These are phyloP conservation scores for Steatocranus sp. DNA, from an alignment of 2,797 vertebrate species.

Conservation along the genomic window DNA sequence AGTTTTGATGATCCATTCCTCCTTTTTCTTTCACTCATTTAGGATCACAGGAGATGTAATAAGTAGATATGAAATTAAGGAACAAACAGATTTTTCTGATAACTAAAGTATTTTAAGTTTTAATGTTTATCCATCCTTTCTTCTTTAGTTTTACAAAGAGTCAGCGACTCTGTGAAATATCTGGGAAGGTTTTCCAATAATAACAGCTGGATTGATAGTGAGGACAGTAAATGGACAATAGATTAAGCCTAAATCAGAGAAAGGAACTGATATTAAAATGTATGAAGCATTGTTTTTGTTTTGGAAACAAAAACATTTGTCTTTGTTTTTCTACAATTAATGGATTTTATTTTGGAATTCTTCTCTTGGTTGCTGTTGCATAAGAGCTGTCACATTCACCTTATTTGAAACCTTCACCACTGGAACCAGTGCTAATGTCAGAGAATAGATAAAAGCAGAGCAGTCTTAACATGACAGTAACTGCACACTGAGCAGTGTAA, in stretches of 20 bases:
- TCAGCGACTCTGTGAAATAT: not conserved
- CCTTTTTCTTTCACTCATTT: not conserved
- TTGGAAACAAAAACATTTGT: not conserved
- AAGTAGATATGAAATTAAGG: not conserved
- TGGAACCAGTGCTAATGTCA: not conserved
- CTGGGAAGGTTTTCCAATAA: not conserved
- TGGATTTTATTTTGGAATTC: not conserved
- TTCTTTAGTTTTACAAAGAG: not conserved
- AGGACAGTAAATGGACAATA: fast-evolving
- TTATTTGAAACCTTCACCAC: not conserved
- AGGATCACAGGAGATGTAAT: not conserved
- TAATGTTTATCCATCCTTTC: not conserved
- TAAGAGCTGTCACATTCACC: not conserved
- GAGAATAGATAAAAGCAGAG: not conserved
- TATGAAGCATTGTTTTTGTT: not conserved
- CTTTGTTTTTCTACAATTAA: not conserved
- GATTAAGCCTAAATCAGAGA: not conserved
- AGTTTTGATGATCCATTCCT: not conserved
- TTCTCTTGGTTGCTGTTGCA: not conserved
- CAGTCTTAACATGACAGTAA: not conserved
- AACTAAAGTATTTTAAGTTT: not conserved
- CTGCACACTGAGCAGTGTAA: not conserved
- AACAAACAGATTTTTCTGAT: not conserved
- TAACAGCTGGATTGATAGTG: not conserved
- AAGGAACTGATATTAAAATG: not conserved